Evolutionary conservation across 2,888 invertebrate genomes (phyloP).

Genomic region (Choristoneura rosaceana): DNA sequence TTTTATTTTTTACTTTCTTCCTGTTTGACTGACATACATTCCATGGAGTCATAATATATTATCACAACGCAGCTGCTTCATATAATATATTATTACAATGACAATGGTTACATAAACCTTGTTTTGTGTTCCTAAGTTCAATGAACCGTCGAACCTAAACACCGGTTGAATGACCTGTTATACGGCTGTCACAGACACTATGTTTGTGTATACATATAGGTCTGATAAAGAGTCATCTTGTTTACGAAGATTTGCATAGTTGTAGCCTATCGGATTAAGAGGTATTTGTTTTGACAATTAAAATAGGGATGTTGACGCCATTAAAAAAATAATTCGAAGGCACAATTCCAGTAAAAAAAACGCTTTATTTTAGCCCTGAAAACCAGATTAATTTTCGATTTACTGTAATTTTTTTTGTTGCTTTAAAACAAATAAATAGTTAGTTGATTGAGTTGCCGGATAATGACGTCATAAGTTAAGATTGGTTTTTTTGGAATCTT

Average conservation of each 20-base stretch:
- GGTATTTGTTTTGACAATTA: too few relatives aligned
- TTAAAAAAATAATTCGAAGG: too few relatives aligned
- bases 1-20: background rate
- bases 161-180: conserved; percentile 29
- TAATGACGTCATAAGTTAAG: too few relatives aligned
- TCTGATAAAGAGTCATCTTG: background rate
- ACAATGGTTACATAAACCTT: conserved; percentile 34
- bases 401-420: too few relatives aligned
- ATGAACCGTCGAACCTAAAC: conserved; percentile 29
- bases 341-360: too few relatives aligned
- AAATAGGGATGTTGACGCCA: too few relatives aligned
- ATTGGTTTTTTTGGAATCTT: too few relatives aligned
- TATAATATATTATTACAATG: background rate
- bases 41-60: conserved; percentile 2
- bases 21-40: conserved; percentile 1
- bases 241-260: background rate
- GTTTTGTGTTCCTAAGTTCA: conserved; percentile 22
- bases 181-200: conserved; percentile 8
- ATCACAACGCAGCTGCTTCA: background rate
- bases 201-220: background rate
- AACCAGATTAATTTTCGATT: too few relatives aligned
- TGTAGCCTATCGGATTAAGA: background rate
- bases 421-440: too few relatives aligned
- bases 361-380: too few relatives aligned
- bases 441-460: too few relatives aligned